A percentile compares a stretch with the other conserved stretches of the same genome.
phyloP scores from a whole-genome alignment of 1,140 invertebrate genomes.

The Drepana arcuata region DNA sequence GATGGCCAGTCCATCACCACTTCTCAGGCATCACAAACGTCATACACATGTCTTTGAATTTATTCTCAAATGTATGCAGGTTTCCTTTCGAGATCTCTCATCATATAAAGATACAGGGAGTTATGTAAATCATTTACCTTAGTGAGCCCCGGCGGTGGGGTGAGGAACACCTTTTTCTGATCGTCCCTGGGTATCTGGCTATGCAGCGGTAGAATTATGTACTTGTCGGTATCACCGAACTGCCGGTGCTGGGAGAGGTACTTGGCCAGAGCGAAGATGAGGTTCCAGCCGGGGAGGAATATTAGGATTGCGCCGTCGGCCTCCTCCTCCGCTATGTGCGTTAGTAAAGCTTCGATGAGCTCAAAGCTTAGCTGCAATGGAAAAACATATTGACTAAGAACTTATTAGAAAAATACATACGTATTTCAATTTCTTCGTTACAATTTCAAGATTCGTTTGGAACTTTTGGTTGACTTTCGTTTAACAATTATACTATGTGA shows the following conservation, averaged over 20 bases:
- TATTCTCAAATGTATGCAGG: no score
- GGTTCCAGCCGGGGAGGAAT: constrained; percentile 95
- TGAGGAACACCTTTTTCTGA: constrained; percentile 89
- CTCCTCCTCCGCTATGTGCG: constrained; percentile 81
- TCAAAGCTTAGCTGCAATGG: constrained; percentile 88
- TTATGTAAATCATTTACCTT: no score
- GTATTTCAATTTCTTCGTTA: no score
- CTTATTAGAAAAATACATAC: no score
- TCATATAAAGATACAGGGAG: no score
- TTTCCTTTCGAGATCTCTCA: no score
- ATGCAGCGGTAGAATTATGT: constrained; percentile 87
- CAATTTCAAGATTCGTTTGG: no score
- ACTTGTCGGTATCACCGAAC: constrained; percentile 78
- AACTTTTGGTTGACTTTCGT: no score
- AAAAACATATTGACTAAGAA: constrained; percentile 31
- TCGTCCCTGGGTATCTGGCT: constrained; percentile 93
- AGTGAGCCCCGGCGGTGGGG: constrained; percentile 74
- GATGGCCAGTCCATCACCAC: no score
- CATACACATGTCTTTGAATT: no score
- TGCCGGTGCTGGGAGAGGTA: constrained; percentile 83
- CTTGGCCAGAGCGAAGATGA: constrained; percentile 94
- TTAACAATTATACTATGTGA: no score
- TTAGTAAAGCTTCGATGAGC: constrained; percentile 86
- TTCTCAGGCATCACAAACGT: no score
- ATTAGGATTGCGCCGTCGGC: constrained; percentile 89